phyloP scores from a whole-genome alignment of 2,113 vertebrate species.

The Callipepla squamata region DNA sequence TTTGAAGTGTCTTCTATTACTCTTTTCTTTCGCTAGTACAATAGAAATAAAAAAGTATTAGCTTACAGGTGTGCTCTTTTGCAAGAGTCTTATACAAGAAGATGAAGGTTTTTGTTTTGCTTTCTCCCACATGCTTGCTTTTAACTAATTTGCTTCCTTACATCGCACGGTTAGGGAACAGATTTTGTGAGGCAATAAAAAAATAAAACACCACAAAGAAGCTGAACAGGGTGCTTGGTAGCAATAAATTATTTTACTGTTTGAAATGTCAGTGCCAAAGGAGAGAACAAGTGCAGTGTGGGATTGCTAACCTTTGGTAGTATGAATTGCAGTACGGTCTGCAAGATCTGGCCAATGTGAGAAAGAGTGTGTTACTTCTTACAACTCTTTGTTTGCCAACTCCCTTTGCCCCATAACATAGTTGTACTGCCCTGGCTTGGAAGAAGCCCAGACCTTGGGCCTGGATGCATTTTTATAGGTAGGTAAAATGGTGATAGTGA shows the following conservation, averaged over 20 bases:
- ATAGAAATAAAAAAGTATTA: not conserved
- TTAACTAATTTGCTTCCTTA: not conserved
- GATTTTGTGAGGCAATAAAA: too few relatives aligned
- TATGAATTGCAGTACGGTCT: not conserved
- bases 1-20: not conserved
- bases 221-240: not conserved
- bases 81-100: not conserved
- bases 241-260: not conserved
- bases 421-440: not conserved
- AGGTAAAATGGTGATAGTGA: not conserved
- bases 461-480: not conserved
- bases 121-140: not conserved
- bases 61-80: not conserved
- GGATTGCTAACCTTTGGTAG: not conserved
- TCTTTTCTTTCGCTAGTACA: not conserved
- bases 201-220: not conserved
- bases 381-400: not conserved
- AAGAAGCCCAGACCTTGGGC: not conserved
- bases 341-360: not conserved
- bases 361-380: not conserved
- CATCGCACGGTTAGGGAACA: not conserved
- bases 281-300: not conserved
- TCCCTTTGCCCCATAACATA: not conserved
- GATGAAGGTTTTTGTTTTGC: not conserved
- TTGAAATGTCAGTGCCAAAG: not conserved